Conservation (phyloP, 2,888 invertebrate species). For the Alentia gelatinosa region DNA sequence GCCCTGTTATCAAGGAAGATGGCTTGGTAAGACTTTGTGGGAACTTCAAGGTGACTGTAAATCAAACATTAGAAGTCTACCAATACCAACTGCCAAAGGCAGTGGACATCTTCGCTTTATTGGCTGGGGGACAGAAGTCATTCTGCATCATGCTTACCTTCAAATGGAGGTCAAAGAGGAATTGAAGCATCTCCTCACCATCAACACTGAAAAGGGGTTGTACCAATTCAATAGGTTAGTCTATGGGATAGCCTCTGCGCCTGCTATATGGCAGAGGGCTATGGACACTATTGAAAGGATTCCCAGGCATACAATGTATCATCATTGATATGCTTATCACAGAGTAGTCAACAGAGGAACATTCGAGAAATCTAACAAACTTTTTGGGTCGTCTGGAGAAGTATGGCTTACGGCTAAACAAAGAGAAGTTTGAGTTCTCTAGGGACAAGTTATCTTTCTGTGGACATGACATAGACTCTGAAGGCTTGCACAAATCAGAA, state of each 20-base stretch:
- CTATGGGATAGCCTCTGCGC: conserved; percentile 24
- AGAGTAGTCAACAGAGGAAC: not conserved
- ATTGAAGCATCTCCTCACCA: too few species aligned
- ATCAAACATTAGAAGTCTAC: too few species aligned
- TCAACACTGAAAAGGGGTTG: too few species aligned
- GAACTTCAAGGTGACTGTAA: too few species aligned
- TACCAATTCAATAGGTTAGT: conserved; percentile 2
- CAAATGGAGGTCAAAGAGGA: too few species aligned
- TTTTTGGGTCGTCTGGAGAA: not conserved
- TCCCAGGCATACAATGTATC: not conserved
- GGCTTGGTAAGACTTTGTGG: too few species aligned
- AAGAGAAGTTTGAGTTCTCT: not conserved
- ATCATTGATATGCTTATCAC: not conserved
- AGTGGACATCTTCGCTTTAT: too few species aligned
- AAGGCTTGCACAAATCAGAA: not conserved
- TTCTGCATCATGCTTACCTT: too few species aligned
- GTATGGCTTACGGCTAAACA: not conserved
- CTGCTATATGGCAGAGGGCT: conserved; percentile 37
- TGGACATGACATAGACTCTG: not conserved
- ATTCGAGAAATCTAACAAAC: not conserved
- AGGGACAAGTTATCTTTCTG: not conserved
- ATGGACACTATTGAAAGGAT: conserved; percentile 44
- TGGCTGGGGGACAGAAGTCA: too few species aligned
- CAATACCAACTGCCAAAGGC: too few species aligned
- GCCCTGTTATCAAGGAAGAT: too few species aligned